Conservation (phyloP, 1,140 invertebrate genomes). For the Nasonia giraulti region DNA sequence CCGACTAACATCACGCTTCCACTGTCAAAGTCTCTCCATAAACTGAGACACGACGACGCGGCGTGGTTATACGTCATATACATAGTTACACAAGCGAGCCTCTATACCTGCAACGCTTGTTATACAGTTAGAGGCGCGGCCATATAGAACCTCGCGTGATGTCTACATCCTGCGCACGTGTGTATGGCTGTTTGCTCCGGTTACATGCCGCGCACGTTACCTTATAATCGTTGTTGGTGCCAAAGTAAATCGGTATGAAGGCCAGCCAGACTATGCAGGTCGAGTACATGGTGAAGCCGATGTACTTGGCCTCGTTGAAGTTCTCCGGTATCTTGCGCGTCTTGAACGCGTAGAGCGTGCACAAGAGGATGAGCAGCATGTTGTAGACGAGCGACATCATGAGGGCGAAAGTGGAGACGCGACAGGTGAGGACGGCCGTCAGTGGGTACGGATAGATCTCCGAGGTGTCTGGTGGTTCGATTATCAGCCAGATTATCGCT, state of each 20-base stretch:
- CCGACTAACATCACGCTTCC: background rate
- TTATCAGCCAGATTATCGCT: constrained; percentile 80
- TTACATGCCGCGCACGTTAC: constrained; percentile 59
- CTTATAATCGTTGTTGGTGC: constrained; percentile 80
- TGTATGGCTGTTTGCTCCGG: background rate
- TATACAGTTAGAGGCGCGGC: background rate
- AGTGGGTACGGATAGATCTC: constrained; percentile 77
- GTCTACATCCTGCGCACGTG: too few relatives aligned
- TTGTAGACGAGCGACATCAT: constrained; percentile 85
- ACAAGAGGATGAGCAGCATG: constrained; percentile 83
- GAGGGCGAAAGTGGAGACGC: constrained; percentile 81
- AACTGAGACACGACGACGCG: background rate
- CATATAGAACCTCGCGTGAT: too few relatives aligned
- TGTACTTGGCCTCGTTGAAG: constrained; percentile 83
- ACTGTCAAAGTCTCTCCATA: background rate
- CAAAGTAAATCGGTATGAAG: constrained; percentile 84
- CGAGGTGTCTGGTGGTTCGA: constrained; percentile 79
- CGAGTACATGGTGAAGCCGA: constrained; percentile 85
- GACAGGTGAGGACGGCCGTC: constrained; percentile 80
- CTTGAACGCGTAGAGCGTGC: constrained; percentile 84
- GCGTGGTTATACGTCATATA: background rate
- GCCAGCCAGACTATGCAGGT: constrained; percentile 86
- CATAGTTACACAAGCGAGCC: background rate
- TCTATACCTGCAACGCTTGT: background rate
- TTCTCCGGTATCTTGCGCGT: constrained; percentile 85